A percentile compares a stretch with the other conserved stretches of the same genome.
Evolutionary conservation across 2,797 vertebrate species (phyloP).

Genomic region (Enteromius radiatus): DNA sequence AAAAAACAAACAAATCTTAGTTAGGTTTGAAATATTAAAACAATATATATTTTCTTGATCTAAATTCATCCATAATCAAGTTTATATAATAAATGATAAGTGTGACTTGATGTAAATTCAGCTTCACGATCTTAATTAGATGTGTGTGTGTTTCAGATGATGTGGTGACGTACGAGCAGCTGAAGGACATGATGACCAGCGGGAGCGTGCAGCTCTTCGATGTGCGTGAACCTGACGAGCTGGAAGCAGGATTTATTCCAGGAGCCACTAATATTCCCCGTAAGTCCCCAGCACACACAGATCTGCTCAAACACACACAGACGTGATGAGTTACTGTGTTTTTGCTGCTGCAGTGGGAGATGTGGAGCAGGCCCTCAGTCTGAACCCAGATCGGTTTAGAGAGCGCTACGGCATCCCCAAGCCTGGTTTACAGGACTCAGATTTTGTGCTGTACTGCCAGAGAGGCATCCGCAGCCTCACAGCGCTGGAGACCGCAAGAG

Average conservation of each 20-base stretch:
- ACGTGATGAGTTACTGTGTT: background rate
- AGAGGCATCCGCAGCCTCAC: conserved; percentile 55
- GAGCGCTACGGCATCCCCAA: conserved; percentile 38
- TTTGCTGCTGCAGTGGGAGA: conserved; percentile 47
- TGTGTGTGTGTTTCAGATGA: conserved; percentile 7
- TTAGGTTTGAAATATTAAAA: background rate
- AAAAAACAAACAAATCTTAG: no score
- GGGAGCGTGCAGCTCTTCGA: conserved; percentile 55
- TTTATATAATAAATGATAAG: background rate
- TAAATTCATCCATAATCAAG: background rate
- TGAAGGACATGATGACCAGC: conserved; percentile 52
- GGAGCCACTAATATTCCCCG: conserved; percentile 49
- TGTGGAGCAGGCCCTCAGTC: conserved; percentile 45
- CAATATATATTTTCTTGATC: background rate
- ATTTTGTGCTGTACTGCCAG: conserved; percentile 57
- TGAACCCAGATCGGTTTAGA: conserved; percentile 53
- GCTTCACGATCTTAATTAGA: background rate
- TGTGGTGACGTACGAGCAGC: conserved; percentile 47
- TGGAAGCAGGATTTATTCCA: conserved; percentile 53
- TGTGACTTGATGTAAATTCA: background rate
- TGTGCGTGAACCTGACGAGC: conserved; percentile 57
- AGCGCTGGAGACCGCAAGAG: conserved; percentile 45
- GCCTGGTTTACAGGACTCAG: conserved; percentile 39
- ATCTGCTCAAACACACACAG: background rate
- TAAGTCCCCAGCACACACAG: conserved; percentile 28